These are phyloP conservation scores for Ceratotherium simum DNA, from an alignment of 2,113 vertebrate genomes.

Conservation along the genomic window DNA sequence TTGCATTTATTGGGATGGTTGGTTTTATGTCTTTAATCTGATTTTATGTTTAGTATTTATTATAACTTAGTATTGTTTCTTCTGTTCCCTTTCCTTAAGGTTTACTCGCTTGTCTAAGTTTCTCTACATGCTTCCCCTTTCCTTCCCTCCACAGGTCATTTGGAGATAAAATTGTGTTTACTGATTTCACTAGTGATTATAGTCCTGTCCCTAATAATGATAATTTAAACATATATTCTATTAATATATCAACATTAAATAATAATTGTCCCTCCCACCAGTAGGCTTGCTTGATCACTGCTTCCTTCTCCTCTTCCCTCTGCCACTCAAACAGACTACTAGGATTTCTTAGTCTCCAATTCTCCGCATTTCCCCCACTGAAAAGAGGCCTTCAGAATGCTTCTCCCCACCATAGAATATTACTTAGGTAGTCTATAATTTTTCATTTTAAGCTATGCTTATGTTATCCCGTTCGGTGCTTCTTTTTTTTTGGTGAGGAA, in stretches of 20 bases:
- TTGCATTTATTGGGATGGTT: neutral
- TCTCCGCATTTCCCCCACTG: neutral
- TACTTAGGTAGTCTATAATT: neutral
- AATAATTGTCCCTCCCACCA: neutral
- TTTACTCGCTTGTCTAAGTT: neutral
- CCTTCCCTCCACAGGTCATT: neutral
- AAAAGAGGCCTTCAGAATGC: neutral
- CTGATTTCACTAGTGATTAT: neutral
- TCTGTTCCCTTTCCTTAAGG: neutral
- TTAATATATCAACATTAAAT: neutral
- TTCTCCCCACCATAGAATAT: neutral
- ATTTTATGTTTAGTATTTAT: neutral
- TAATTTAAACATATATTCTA: neutral
- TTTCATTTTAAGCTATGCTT: slow-evolving; percentile 10
- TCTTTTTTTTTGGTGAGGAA: too few species aligned
- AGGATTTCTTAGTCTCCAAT: neutral
- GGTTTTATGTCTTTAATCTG: slow-evolving; percentile 30
- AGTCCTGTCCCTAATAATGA: neutral
- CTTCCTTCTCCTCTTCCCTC: neutral
- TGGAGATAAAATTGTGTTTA: neutral
- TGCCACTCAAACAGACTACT: neutral
- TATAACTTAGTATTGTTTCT: neutral
- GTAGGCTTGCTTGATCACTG: neutral
- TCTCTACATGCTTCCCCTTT: neutral
- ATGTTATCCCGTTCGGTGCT: neutral